A percentile compares a stretch with the other conserved stretches of the same genome.
phyloP scores from a whole-genome alignment of 2,797 vertebrate genomes.

The Anguilla pacifica region DNA sequence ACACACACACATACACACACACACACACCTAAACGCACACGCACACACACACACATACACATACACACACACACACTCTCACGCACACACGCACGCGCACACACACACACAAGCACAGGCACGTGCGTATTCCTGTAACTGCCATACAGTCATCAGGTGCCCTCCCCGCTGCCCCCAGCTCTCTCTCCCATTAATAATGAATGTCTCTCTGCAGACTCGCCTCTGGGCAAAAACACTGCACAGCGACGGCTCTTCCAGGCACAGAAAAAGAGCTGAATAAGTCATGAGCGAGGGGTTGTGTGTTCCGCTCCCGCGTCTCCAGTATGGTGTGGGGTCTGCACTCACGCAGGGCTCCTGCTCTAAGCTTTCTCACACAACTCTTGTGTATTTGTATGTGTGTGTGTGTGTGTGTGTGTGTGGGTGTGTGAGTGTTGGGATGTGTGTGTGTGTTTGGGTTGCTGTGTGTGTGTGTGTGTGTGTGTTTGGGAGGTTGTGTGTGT shows the following conservation, averaged over 20 bases:
- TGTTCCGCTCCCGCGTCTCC: constrained; percentile 10
- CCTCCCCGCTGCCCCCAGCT: constrained; percentile 4
- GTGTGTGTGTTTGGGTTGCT: no score
- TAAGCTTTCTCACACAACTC: no score
- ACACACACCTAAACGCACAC: no score
- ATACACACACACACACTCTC: no score
- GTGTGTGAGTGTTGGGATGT: neutral
- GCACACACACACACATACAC: no score
- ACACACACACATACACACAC: no score
- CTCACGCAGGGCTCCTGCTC: no score
- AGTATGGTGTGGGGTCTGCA: neutral
- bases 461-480: neutral
- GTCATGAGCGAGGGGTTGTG: neutral
- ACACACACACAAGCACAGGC: constrained; percentile 25
- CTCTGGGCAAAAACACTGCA: constrained; percentile 29
- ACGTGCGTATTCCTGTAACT: constrained; percentile 5
- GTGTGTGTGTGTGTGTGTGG: neutral
- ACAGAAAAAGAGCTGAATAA: constrained; percentile 13
- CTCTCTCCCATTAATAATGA: constrained; percentile 68
- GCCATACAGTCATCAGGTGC: neutral
- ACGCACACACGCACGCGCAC: no score
- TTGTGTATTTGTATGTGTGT: neutral
- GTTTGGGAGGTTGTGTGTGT: neutral
- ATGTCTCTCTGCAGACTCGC: constrained; percentile 66
- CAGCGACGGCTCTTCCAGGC: constrained; percentile 12